These are phyloP conservation scores for Heloderma charlesbogerti DNA, from an alignment of 2,113 vertebrate genomes.

Conservation along the genomic window DNA sequence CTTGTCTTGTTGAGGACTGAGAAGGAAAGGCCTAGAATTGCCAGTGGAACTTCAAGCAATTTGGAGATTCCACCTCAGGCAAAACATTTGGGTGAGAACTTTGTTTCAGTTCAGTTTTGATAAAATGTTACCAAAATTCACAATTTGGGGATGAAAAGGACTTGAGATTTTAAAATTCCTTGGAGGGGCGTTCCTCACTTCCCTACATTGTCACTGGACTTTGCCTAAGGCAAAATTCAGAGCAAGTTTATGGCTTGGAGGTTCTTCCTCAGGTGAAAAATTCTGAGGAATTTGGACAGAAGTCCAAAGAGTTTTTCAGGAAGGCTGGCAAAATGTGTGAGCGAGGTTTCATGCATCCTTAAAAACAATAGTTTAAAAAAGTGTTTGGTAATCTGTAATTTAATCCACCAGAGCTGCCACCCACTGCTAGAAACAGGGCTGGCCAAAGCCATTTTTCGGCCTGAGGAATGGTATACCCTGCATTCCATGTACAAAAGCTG, in stretches of 20 bases:
- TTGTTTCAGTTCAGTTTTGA: no score
- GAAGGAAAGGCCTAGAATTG: not conserved
- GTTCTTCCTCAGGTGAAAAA: not conserved
- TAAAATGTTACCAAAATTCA: no score
- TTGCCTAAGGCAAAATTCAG: not conserved
- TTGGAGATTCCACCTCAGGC: not conserved
- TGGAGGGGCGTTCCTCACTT: not conserved
- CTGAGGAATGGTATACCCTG: no score
- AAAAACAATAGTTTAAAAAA: not conserved
- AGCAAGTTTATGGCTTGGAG: not conserved
- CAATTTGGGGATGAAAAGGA: no score
- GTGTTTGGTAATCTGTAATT: no score
- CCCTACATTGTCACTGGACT: not conserved
- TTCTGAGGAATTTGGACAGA: not conserved
- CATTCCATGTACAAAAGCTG: no score
- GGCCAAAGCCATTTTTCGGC: no score
- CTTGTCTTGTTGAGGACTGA: not conserved
- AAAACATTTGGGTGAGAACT: not conserved
- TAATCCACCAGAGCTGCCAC: no score
- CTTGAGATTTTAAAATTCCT: not conserved
- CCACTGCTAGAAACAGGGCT: not conserved
- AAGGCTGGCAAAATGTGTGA: not conserved
- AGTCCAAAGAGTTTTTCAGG: not conserved
- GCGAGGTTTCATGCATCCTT: not conserved
- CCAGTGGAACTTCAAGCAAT: not conserved